Percentiles rank a stretch among this genome's conserved stretches.
Conservation (phyloP, 2,797 vertebrate genomes). For the Poecilia gillii region DNA sequence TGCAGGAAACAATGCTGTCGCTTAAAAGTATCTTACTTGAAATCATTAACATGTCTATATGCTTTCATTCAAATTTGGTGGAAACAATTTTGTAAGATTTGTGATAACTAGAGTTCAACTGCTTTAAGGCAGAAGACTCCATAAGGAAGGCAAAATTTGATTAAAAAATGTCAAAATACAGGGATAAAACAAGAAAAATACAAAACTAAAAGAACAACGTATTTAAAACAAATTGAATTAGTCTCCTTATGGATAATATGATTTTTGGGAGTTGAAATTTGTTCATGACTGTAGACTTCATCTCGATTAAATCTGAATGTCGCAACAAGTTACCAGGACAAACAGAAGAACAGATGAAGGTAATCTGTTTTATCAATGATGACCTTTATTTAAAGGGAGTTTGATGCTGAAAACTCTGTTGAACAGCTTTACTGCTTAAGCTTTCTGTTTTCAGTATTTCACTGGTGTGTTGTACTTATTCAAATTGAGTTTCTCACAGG, state of each 20-base stretch:
- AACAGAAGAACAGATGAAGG: not conserved
- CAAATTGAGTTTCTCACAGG: slow-evolving; percentile 14
- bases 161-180: not conserved
- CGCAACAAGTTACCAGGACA: not conserved
- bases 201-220: not conserved
- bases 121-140: not conserved
- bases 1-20: not conserved
- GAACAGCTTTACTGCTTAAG: not conserved
- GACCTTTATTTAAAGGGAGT: not conserved
- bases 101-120: not conserved
- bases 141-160: not conserved
- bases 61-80: not conserved
- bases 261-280: not conserved
- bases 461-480: slow-evolving; percentile 2
- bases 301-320: not conserved
- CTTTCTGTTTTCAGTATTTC: slow-evolving; percentile 2
- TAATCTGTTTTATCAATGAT: not conserved
- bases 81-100: not conserved
- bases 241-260: not conserved
- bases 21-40: not conserved
- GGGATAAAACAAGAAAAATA: not conserved
- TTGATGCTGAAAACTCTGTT: not conserved
- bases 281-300: not conserved
- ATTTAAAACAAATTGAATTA: not conserved
- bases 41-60: not conserved